Conservation (phyloP, 1,140 invertebrate genomes). For the Drosophila aff. region DNA sequence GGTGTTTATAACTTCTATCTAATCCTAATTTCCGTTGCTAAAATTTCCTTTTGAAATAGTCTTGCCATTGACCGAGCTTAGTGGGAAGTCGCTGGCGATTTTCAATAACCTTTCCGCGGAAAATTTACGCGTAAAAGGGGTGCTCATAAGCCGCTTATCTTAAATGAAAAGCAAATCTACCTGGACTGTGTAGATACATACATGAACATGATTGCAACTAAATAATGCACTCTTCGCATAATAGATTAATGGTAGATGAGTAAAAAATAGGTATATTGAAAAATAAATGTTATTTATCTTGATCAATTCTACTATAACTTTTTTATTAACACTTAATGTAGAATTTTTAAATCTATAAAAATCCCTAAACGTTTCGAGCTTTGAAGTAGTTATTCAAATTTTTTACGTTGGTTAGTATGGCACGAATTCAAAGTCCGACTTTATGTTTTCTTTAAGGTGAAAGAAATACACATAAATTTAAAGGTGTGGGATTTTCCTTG, state of each 20-base stretch:
- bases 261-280: too few species aligned
- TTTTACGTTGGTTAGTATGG: too few species aligned
- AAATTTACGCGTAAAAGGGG: slow-evolving; percentile 47
- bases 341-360: too few species aligned
- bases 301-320: background rate
- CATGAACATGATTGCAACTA: slow-evolving; percentile 14
- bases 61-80: slow-evolving; percentile 25
- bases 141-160: slow-evolving; percentile 58
- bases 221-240: slow-evolving; percentile 10
- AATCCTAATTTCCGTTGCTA: background rate
- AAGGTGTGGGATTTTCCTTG: too few species aligned
- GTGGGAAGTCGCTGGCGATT: slow-evolving; percentile 34
- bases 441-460: background rate
- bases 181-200: background rate
- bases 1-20: too few species aligned
- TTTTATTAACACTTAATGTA: too few species aligned
- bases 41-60: slow-evolving; percentile 35
- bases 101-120: slow-evolving; percentile 50
- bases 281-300: background rate
- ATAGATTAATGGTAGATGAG: background rate
- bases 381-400: background rate
- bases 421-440: background rate
- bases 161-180: slow-evolving; percentile 5
- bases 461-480: background rate
- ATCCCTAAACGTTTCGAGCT: background rate